Percentiles rank a stretch among this genome's conserved stretches.
These are phyloP conservation scores for Platygyra sinensis DNA, from an alignment of 64 coral and sea anemone species.

Conservation along the genomic window DNA sequence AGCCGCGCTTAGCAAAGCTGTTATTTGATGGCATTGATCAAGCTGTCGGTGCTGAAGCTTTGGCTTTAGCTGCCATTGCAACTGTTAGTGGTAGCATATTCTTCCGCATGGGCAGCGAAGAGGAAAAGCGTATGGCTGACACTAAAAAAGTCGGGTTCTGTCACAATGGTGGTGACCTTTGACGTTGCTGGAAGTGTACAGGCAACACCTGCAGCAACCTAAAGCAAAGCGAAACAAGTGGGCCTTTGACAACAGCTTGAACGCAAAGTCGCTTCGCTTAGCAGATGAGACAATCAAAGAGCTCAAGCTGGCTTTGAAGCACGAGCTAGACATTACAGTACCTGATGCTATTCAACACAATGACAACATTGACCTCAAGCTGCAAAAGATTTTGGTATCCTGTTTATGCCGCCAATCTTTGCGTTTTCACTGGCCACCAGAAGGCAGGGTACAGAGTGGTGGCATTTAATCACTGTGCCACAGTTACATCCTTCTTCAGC, in stretches of 20 bases:
- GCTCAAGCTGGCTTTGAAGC: conserved; percentile 56
- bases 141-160: conserved; percentile 75
- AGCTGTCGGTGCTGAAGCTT: conserved; percentile 61
- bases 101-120: conserved; percentile 87
- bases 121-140: conserved; percentile 81
- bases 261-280: conserved; percentile 85
- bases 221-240: conserved; percentile 56
- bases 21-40: conserved; percentile 76
- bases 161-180: conserved; percentile 77
- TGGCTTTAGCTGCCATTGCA: conserved; percentile 71
- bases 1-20: conserved; percentile 71
- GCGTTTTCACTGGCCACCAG: conserved; percentile 79
- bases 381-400: conserved; percentile 76
- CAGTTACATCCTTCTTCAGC: conserved; percentile 87
- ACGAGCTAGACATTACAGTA: conserved; percentile 44
- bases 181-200: conserved; percentile 73
- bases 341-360: neutral
- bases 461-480: conserved; percentile 31
- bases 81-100: conserved; percentile 79
- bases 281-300: conserved; percentile 81
- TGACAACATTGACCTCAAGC: conserved; percentile 20
- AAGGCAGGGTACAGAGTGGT: conserved; percentile 71
- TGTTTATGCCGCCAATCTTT: conserved; percentile 71
- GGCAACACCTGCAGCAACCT: conserved; percentile 45
- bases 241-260: conserved; percentile 76